Evolutionary conservation across 2,797 vertebrate species (phyloP).

Genomic region (Monodelphis domestica): DNA sequence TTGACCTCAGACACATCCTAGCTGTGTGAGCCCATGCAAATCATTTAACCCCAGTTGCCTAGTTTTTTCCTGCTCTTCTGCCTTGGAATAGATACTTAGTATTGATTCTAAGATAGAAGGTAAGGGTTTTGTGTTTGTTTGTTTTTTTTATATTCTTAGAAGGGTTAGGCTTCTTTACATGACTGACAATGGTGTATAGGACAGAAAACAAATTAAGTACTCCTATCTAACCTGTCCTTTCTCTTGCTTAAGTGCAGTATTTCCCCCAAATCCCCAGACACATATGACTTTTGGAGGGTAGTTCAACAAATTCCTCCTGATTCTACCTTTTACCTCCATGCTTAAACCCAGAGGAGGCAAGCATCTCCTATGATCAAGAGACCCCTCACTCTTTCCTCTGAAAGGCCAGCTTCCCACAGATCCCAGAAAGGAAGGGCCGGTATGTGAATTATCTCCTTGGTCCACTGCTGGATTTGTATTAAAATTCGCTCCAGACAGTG

Average conservation of each 20-base stretch:
- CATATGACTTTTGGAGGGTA: not conserved
- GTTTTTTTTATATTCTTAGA: not conserved
- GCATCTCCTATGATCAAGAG: not conserved
- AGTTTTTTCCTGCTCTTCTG: no score
- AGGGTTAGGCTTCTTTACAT: not conserved
- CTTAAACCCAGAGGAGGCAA: not conserved
- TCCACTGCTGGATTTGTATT: not conserved
- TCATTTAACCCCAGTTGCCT: no score
- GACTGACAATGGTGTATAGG: not conserved
- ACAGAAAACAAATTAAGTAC: not conserved
- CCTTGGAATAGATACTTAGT: no score
- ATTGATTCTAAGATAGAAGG: no score
- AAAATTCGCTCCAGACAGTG: slow-evolving; percentile 1
- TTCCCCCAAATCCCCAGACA: not conserved
- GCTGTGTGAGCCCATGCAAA: no score
- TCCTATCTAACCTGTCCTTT: not conserved
- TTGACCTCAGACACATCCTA: not conserved
- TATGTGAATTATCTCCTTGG: slow-evolving; percentile 12
- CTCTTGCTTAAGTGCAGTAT: not conserved
- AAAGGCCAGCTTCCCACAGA: not conserved
- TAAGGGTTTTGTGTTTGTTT: no score
- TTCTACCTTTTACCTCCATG: not conserved
- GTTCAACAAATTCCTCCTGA: not conserved
- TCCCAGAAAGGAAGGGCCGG: not conserved
- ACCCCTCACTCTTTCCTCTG: not conserved